These are phyloP conservation scores for Macrochelys suwanniensis DNA, from an alignment of 2,797 vertebrate genomes.

Conservation along the genomic window DNA sequence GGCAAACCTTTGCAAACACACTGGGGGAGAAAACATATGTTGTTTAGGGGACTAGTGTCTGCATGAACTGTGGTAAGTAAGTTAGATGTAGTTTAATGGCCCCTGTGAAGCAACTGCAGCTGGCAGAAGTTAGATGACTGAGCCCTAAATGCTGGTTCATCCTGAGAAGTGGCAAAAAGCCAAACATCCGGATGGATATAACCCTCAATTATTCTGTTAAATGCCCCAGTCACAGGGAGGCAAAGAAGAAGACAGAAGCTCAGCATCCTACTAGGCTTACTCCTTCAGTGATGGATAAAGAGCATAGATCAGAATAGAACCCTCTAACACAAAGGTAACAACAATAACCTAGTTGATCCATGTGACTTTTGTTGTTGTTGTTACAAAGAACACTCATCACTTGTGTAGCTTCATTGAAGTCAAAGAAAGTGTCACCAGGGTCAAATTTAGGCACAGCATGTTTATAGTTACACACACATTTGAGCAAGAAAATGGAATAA, in stretches of 20 bases:
- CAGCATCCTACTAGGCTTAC: neutral
- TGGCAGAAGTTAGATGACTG: neutral
- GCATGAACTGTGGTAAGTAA: neutral
- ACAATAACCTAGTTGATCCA: neutral
- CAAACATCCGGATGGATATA: neutral
- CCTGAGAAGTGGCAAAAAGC: neutral
- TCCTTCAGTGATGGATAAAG: neutral
- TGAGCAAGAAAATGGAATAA: neutral
- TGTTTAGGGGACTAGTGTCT: neutral
- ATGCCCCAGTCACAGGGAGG: neutral
- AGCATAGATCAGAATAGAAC: neutral
- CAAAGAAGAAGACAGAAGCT: neutral
- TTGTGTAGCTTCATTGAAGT: neutral
- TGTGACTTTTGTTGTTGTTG: too few relatives aligned
- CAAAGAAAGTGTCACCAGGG: rapidly evolving
- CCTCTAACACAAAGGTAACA: neutral
- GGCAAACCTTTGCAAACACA: neutral
- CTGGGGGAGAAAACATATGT: rapidly evolving
- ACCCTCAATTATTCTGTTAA: neutral
- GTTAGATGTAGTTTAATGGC: neutral
- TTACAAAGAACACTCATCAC: rapidly evolving
- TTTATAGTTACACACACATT: neutral
- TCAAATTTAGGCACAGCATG: neutral
- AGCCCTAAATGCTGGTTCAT: neutral
- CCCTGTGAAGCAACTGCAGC: neutral